Percentiles rank a stretch among this genome's conserved stretches.
Evolutionary conservation across 2,797 vertebrate genomes (phyloP).

Genomic region (Sebastes iracundus): DNA sequence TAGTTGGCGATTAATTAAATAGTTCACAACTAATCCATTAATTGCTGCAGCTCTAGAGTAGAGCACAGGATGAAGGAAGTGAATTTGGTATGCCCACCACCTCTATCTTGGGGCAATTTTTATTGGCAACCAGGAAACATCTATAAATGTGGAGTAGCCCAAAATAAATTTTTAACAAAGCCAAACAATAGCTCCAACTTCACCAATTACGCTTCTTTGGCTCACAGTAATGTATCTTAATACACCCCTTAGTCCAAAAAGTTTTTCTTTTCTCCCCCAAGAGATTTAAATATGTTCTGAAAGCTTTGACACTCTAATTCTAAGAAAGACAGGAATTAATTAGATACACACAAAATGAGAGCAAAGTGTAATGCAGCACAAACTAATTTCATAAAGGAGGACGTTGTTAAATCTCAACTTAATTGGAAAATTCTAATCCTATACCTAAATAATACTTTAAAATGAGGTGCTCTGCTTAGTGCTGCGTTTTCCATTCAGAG

Average conservation of each 20-base stretch:
- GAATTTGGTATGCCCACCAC: constrained; percentile 24
- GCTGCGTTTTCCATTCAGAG: constrained; percentile 45
- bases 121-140: constrained; percentile 56
- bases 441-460: constrained; percentile 66
- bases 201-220: constrained; percentile 71
- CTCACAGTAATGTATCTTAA: constrained; percentile 71
- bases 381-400: constrained; percentile 75
- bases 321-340: constrained; percentile 73
- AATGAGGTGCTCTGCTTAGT: constrained; percentile 57
- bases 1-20: too few species aligned
- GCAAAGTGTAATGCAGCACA: constrained; percentile 71
- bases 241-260: constrained; percentile 67
- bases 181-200: constrained; percentile 50
- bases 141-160: constrained; percentile 39
- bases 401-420: constrained; percentile 69
- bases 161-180: constrained; percentile 58
- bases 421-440: constrained; percentile 77
- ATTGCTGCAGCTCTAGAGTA: not conserved
- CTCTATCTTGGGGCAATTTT: constrained; percentile 50
- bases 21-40: too few species aligned
- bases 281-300: constrained; percentile 68
- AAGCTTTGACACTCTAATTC: constrained; percentile 68
- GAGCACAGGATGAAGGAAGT: constrained; percentile 12
- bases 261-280: constrained; percentile 45
- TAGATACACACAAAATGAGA: constrained; percentile 74